These are phyloP conservation scores for Melanostoma mellinum DNA, from an alignment of 2,888 invertebrate species.

Conservation along the genomic window DNA sequence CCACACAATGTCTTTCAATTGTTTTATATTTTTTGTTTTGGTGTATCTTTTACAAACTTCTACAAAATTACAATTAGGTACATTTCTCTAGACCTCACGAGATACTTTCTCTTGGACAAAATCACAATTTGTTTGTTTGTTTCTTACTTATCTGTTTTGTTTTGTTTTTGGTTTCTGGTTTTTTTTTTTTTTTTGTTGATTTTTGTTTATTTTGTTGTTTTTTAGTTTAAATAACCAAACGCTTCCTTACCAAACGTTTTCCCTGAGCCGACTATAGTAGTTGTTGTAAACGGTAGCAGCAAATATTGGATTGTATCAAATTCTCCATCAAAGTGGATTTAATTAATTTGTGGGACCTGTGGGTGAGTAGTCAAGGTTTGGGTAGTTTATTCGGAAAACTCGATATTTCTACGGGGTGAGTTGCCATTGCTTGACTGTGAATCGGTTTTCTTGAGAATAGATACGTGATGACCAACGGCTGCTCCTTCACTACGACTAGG, in stretches of 20 bases:
- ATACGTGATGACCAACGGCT: constrained; percentile 80
- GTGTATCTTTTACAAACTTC: constrained; percentile 64
- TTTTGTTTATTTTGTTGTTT: constrained; percentile 47
- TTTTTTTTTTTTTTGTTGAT: constrained; percentile 12
- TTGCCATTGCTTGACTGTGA: constrained; percentile 78
- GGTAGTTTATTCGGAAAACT: constrained; percentile 79
- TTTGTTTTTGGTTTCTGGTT: constrained; percentile 18
- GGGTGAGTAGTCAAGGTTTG: constrained; percentile 34
- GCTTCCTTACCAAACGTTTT: constrained; percentile 72
- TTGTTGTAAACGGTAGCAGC: constrained; percentile 71
- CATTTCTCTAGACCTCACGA: constrained; percentile 70
- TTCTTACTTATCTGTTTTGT: constrained; percentile 2
- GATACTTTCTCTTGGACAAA: constrained; percentile 66
- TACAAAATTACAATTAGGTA: constrained; percentile 73
- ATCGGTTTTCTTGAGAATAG: constrained; percentile 82
- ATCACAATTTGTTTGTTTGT: constrained; percentile 68
- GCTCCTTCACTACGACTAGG: constrained; percentile 80
- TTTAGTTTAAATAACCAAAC: constrained; percentile 70
- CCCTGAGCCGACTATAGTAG: constrained; percentile 73
- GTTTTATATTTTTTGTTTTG: constrained; percentile 24
- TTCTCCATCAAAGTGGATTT: constrained; percentile 51
- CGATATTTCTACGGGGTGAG: constrained; percentile 80
- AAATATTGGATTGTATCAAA: constrained; percentile 72
- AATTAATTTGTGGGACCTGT: constrained; percentile 60
- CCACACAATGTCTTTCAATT: constrained; percentile 52